Evolutionary conservation across 35 echinoderm and acorn worm genomes (phyloP), one percentile per base, ranked within the genome.

Genomic region (Strongylocentrotus purpuratus): DNA sequence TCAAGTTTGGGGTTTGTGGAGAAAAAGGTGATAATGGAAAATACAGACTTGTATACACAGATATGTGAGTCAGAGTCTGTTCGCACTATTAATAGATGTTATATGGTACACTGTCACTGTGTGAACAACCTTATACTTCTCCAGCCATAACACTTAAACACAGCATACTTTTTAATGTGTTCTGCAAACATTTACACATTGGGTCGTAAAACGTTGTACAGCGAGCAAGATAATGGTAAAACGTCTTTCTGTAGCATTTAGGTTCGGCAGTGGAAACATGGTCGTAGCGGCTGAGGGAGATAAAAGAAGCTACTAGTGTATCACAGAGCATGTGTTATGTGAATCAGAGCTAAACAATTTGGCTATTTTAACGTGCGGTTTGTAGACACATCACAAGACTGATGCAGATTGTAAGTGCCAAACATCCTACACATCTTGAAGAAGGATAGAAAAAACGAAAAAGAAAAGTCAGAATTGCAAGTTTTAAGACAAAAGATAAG

Each of bases 21-120:
- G 87, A 89, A 89, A 46, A 89, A 89, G 87, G 65, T 28, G 65
- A 78, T 89, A 89, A 89, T 89, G 32, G 87, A 89, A 89, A 89
- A 89, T 33, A 89, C 87, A 89, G 87, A 45, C 87, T 78, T 78
- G 65, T n/a, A 78, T 78, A 78, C 20, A 78, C 15, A 55, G 50
- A 14, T 55, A 55, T 55, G 28, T 78, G 65, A 78, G 65, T 78
- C 65, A 78, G 11, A 15, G 7, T 55, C 65, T 28, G 25, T 78
- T n/a, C 65, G n/a, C 65, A 78, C 65, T 78, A 18, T 28, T 22
- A 28, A 78, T 78, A 7, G 7, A 28, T n/a, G n/a, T 78, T 7
- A 78, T 78, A 22, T 28, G 65, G 65, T n/a, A 78, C 65, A 78
- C 7, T 28, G n/a, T 8, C 65, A n/a, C 20, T 28, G 22, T 71